Evolutionary conservation across 2,888 invertebrate genomes (phyloP).

Genomic region (Drosophila neoperkinsi): DNA sequence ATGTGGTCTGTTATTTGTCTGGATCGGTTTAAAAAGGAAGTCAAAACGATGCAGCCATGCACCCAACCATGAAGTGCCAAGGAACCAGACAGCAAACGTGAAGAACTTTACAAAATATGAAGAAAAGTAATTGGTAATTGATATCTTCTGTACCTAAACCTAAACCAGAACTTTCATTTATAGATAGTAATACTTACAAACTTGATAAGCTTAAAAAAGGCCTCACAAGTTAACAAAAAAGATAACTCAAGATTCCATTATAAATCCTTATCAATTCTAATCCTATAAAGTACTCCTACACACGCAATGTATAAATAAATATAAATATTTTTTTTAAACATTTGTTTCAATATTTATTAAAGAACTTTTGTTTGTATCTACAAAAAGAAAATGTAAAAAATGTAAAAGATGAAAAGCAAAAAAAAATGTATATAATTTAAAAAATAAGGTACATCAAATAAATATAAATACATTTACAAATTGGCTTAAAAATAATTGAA

Average conservation of each 20-base stretch:
- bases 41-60: slow-evolving; percentile 14
- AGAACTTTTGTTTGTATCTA: not conserved
- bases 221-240: not conserved
- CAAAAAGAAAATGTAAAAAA: not conserved
- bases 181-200: not conserved
- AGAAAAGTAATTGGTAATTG: not conserved
- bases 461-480: not conserved
- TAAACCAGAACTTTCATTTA: not conserved
- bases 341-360: not conserved
- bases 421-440: not conserved
- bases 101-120: not conserved
- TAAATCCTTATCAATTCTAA: not conserved
- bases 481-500: not conserved
- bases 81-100: not conserved
- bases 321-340: not conserved
- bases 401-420: not conserved
- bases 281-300: not conserved
- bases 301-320: not conserved
- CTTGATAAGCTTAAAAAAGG: not conserved
- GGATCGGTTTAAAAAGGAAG: slow-evolving; percentile 37
- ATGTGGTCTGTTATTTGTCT: slow-evolving; percentile 68
- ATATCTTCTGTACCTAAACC: not conserved
- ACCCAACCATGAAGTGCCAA: slow-evolving; percentile 32
- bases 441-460: not conserved
- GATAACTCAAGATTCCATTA: not conserved